phyloP scores from a whole-genome alignment of 2,113 vertebrate species.

The zebrafish (Danio rerio) region DNA sequence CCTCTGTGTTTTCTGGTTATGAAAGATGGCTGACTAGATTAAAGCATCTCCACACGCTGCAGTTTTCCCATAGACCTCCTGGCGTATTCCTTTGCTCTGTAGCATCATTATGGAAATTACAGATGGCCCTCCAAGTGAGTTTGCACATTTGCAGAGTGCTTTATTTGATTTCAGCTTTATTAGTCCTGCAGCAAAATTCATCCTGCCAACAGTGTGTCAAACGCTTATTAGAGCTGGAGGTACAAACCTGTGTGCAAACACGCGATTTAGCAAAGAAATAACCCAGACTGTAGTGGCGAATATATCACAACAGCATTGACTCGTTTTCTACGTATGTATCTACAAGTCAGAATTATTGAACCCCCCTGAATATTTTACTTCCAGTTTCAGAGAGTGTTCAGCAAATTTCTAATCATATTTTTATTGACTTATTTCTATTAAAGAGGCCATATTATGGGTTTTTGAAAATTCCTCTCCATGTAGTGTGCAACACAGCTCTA shows the following conservation, averaged over 20 bases:
- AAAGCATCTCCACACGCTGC: not conserved
- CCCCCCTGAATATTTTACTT: no score
- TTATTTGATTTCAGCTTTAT: slow-evolving; percentile 52
- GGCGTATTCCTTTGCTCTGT: not conserved
- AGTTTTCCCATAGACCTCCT: not conserved
- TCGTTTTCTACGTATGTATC: not conserved
- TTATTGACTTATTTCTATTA: no score
- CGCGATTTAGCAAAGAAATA: slow-evolving; percentile 31
- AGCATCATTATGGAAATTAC: slow-evolving; percentile 53
- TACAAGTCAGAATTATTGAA: no score
- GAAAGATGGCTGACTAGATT: not conserved
- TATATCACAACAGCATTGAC: not conserved
- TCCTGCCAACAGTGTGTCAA: slow-evolving; percentile 36
- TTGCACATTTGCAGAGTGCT: slow-evolving; percentile 47
- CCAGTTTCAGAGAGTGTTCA: no score
- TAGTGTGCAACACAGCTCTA: no score
- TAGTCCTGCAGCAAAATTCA: slow-evolving; percentile 44
- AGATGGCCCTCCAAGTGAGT: slow-evolving; percentile 32
- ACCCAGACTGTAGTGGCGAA: slow-evolving; percentile 8
- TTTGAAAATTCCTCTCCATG: no score
- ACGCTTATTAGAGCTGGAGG: slow-evolving; percentile 15
- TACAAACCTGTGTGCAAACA: slow-evolving; percentile 12
- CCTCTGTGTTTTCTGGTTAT: not conserved
- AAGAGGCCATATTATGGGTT: no score
- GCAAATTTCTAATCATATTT: no score